These are phyloP conservation scores for Drosophila orena DNA, from an alignment of 1,140 invertebrate genomes.

Conservation along the genomic window DNA sequence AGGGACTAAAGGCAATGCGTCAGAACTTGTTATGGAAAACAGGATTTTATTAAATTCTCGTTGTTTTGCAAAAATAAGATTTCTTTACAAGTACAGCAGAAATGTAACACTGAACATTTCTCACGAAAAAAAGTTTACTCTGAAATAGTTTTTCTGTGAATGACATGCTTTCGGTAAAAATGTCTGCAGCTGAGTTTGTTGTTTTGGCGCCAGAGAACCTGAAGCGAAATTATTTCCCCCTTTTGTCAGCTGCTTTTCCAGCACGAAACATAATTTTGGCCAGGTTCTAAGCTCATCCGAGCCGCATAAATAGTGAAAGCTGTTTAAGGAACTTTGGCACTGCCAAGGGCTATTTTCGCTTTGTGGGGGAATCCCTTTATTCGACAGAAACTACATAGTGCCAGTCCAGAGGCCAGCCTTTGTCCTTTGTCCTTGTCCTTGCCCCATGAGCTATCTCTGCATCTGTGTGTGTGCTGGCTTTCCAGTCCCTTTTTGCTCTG, in stretches of 20 bases:
- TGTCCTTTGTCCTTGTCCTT: slow-evolving; percentile 39
- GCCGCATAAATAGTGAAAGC: slow-evolving; percentile 71
- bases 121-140: background rate
- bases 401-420: slow-evolving; percentile 10
- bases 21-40: background rate
- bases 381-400: slow-evolving; percentile 18
- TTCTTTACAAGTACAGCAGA: too few relatives aligned
- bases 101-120: background rate
- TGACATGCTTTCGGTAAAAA: slow-evolving; percentile 18
- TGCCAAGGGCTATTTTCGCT: slow-evolving; percentile 58
- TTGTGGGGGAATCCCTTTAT: slow-evolving; percentile 30
- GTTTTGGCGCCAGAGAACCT: slow-evolving; percentile 14
- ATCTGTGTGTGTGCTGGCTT: slow-evolving; percentile 16
- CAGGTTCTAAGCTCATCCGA: slow-evolving; percentile 30
- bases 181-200: slow-evolving; percentile 26
- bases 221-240: slow-evolving; percentile 13
- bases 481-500: slow-evolving; percentile 41
- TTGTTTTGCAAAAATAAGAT: too few relatives aligned
- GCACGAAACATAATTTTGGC: slow-evolving; percentile 48
- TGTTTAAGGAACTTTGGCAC: slow-evolving; percentile 62
- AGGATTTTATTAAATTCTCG: too few relatives aligned
- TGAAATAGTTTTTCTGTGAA: background rate
- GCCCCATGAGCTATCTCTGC: slow-evolving; percentile 40
- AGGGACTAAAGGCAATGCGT: too few relatives aligned
- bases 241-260: slow-evolving; percentile 26